Evolutionary conservation across 2,888 invertebrate genomes (phyloP).

Genomic region (Apoderus coryli): DNA sequence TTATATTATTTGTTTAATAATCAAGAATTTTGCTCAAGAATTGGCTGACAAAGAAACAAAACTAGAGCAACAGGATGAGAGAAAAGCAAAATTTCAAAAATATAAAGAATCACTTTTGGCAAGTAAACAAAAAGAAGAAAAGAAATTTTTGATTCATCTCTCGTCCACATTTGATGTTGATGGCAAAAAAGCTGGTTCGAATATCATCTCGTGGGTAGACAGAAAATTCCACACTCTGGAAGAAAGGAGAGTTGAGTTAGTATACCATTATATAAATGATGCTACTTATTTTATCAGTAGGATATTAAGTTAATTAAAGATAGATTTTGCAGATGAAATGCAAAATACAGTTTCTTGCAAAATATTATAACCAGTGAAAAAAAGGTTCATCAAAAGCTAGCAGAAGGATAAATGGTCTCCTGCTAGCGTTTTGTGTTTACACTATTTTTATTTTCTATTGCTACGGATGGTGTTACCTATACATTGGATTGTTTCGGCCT

Average conservation of each 20-base stretch:
- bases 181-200: slow-evolving; percentile 41
- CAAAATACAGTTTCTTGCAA: no score
- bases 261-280: slow-evolving; percentile 1
- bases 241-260: slow-evolving; percentile 41
- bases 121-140: slow-evolving; percentile 26
- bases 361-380: no score
- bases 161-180: slow-evolving; percentile 43
- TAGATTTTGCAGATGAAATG: no score
- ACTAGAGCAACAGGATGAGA: slow-evolving; percentile 17
- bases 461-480: no score
- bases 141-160: slow-evolving; percentile 44
- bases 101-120: slow-evolving; percentile 22
- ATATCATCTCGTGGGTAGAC: slow-evolving; percentile 44
- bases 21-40: no score
- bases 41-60: slow-evolving; percentile 11
- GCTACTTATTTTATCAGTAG: slow-evolving; percentile 1
- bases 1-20: no score
- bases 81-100: slow-evolving; percentile 22
- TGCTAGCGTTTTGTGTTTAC: no score
- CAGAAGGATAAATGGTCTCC: no score
- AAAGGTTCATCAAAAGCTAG: no score
- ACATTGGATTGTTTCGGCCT: no score
- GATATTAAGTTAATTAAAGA: no score
- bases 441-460: no score
- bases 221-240: slow-evolving; percentile 47